phyloP scores from a whole-genome alignment of 2,797 vertebrate genomes.

The Pelochelys cantorii region DNA sequence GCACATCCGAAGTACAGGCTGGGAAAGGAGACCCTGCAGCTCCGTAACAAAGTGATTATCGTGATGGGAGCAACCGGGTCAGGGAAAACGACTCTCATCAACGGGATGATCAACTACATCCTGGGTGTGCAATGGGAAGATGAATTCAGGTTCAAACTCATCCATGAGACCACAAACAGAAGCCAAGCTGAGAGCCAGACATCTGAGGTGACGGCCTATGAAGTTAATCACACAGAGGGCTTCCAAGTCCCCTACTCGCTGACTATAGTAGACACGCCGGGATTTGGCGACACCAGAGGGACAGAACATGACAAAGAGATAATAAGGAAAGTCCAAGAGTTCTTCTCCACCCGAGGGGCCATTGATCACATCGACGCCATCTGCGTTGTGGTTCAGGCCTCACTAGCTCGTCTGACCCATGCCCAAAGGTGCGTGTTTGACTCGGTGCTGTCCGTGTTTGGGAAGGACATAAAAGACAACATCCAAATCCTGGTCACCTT shows the following conservation, averaged over 20 bases:
- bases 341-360: not conserved
- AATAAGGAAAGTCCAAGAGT: not conserved
- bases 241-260: slow-evolving; percentile 37
- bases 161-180: too few relatives aligned
- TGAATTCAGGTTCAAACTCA: too few relatives aligned
- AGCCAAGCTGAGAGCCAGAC: too few relatives aligned
- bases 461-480: not conserved
- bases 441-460: slow-evolving; percentile 14
- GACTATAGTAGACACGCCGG: slow-evolving; percentile 17
- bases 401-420: not conserved
- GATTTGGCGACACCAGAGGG: slow-evolving; percentile 14
- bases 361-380: slow-evolving; percentile 1
- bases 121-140: too few relatives aligned
- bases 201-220: too few relatives aligned
- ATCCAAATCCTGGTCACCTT: slow-evolving; percentile 16
- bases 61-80: too few relatives aligned
- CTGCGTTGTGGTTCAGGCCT: slow-evolving; percentile 26
- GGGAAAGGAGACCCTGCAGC: too few relatives aligned
- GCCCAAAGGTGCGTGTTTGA: slow-evolving; percentile 26
- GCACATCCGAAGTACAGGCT: too few relatives aligned
- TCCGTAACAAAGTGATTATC: too few relatives aligned
- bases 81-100: too few relatives aligned
- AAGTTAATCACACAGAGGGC: accelerated
- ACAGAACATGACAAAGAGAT: not conserved
- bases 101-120: too few relatives aligned